Evolutionary conservation across 2,888 invertebrate genomes (phyloP), one percentile per base, ranked within the genome.

Genomic region (Galerucella nymphaeae): DNA sequence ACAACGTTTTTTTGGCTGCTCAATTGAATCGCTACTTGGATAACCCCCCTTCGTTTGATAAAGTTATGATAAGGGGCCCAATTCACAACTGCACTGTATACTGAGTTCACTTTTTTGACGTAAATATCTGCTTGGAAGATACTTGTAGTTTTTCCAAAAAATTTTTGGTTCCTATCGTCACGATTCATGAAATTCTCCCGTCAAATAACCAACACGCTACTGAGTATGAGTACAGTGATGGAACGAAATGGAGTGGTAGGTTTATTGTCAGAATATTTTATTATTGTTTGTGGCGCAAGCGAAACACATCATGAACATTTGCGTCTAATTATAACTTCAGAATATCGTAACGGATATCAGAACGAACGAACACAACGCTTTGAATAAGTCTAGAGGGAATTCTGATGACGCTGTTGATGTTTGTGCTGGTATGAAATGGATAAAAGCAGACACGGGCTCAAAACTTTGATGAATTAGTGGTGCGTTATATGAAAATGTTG

Each of bases 271-370:
- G 72, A 69, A 64, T 67, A 72, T 75, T 75, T 76, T 75, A 74
- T 75, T 74, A 74, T 68, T 73, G 61, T 76, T 63, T 77, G 76
- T 67, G 68, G 71, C 72, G 75, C 76, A 72, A 77, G 75, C 73
- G 66, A 75, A 73, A 73, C 68, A 74, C 71, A 70, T 73, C 71
- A 71, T 73, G 76, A 75, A 73, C 72, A 74, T 77, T 74, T 72
- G 74, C 64, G 74, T 77, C 77, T 77, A 77, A 77, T 75, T 75
- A 75, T 77, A 77, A 71, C 71, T 70, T 70, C 65, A 72, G 66
- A 71, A 66, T 74, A 73, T 75, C 67, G 69, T 69, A 70, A 72
- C 68, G 73, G 66, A 66, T 73, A 73, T 71, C 69, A 69, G 63
- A 67, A 69, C 70, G 59, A 62, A 62, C 61, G 42, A 42, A 53